phyloP scores from a whole-genome alignment of 2,797 vertebrate species.

The Liparis tanakae region DNA sequence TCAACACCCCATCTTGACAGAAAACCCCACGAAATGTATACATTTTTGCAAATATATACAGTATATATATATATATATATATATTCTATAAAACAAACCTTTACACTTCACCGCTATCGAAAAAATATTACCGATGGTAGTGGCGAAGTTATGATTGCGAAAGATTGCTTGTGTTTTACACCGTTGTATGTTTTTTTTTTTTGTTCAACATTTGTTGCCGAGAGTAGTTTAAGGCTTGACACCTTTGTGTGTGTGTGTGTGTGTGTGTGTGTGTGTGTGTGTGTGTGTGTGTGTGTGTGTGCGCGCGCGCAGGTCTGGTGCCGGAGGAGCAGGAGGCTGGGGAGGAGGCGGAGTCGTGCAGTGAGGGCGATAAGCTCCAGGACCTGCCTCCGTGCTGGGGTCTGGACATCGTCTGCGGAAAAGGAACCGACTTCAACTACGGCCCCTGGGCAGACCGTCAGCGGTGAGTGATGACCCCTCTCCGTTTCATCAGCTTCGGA shows the following conservation, averaged over 20 bases:
- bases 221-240: background rate
- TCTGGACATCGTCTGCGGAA: conserved; percentile 97
- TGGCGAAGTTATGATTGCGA: background rate
- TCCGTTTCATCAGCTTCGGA: background rate
- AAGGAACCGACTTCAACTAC: conserved; percentile 99
- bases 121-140: background rate
- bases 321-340: conserved; percentile 90
- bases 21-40: too few species aligned
- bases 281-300: background rate
- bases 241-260: background rate
- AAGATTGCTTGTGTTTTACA: background rate
- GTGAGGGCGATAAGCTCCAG: conserved; percentile 92
- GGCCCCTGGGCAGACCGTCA: conserved; percentile 98
- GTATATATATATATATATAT: background rate
- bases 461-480: conserved; percentile 80
- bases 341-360: conserved; percentile 87
- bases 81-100: background rate
- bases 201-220: background rate
- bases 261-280: background rate
- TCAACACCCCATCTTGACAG: too few species aligned
- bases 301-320: conserved; percentile 88
- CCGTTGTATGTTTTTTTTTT: background rate
- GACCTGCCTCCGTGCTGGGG: conserved; percentile 98
- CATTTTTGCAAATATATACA: too few species aligned
- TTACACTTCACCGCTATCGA: background rate